Evolutionary conservation across 2,797 vertebrate species (phyloP).

Genomic region (Spondyliosoma cantharus): DNA sequence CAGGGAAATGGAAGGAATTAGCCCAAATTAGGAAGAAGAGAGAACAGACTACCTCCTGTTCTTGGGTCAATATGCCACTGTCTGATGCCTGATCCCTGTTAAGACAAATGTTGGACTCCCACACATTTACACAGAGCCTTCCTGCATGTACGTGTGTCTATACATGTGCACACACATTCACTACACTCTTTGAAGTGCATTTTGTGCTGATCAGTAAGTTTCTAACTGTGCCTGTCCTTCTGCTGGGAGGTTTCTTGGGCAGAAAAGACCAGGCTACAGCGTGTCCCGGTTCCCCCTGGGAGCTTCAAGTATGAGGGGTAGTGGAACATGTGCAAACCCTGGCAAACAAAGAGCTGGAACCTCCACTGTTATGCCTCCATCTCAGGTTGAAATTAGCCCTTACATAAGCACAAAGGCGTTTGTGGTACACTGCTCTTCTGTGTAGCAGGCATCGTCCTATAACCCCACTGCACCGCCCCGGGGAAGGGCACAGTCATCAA

Average conservation of each 20-base stretch:
- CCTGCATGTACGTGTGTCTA: constrained; percentile 15
- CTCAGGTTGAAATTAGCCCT: constrained; percentile 64
- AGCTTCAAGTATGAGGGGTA: constrained; percentile 46
- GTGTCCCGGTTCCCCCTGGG: constrained; percentile 43
- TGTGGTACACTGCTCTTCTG: constrained; percentile 54
- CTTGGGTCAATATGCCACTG: constrained; percentile 77
- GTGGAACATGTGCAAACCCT: constrained; percentile 70
- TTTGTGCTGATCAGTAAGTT: constrained; percentile 71
- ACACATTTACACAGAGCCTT: constrained; percentile 32
- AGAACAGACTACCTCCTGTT: constrained; percentile 78
- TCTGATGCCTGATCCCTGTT: constrained; percentile 69
- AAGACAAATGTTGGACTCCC: constrained; percentile 48
- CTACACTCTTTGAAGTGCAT: constrained; percentile 56
- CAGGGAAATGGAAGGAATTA: constrained; percentile 85
- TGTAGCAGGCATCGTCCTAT: constrained; percentile 60
- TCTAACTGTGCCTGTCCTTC: constrained; percentile 53
- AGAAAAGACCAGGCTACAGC: constrained; percentile 39
- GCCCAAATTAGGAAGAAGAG: constrained; percentile 83
- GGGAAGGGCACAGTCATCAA: constrained; percentile 73
- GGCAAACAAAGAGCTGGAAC: constrained; percentile 67
- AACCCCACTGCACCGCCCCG: constrained; percentile 54
- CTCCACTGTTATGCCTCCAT: constrained; percentile 41
- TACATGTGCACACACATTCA: constrained; percentile 10
- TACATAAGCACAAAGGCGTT: constrained; percentile 62
- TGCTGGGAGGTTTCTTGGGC: constrained; percentile 40